Conservation (phyloP, 2,113 vertebrate genomes). For the Arvicanthis niloticus region DNA sequence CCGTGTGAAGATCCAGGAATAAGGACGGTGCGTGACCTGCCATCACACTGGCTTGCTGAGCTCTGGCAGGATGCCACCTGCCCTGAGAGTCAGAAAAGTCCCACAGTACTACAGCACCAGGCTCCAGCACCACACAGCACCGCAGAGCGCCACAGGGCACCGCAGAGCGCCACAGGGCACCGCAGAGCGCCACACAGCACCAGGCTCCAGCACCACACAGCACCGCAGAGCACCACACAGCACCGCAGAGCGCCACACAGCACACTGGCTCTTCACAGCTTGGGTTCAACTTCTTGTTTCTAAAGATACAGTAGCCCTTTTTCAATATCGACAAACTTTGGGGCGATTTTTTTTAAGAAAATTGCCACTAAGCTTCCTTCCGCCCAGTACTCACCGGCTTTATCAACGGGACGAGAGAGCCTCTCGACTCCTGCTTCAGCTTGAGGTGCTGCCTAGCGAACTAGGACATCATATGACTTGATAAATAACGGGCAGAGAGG, state of each 20-base stretch:
- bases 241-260: conserved; percentile 72
- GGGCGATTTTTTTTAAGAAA: conserved; percentile 58
- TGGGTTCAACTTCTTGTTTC: conserved; percentile 83
- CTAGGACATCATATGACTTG: conserved; percentile 66
- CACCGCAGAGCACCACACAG: conserved; percentile 25
- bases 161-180: not conserved
- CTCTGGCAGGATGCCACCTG: conserved; percentile 65
- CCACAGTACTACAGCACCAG: conserved; percentile 86
- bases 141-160: conserved; percentile 46
- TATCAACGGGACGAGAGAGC: conserved; percentile 50
- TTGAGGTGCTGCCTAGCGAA: conserved; percentile 62
- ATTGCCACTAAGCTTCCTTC: conserved; percentile 68
- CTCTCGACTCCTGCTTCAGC: conserved; percentile 54
- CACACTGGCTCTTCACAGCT: conserved; percentile 87
- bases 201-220: conserved; percentile 77
- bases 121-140: conserved; percentile 67
- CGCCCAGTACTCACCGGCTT: conserved; percentile 61
- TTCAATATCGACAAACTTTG: conserved; percentile 70
- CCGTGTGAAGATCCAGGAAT: conserved; percentile 67
- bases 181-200: conserved; percentile 75
- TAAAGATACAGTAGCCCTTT: conserved; percentile 85
- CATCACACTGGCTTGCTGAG: conserved; percentile 79
- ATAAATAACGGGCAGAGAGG: conserved; percentile 67
- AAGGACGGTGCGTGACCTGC: conserved; percentile 67
- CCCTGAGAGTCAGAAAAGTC: conserved; percentile 64